phyloP scores from a whole-genome alignment of 2,113 vertebrate genomes.

The Ictalurus punctatus region DNA sequence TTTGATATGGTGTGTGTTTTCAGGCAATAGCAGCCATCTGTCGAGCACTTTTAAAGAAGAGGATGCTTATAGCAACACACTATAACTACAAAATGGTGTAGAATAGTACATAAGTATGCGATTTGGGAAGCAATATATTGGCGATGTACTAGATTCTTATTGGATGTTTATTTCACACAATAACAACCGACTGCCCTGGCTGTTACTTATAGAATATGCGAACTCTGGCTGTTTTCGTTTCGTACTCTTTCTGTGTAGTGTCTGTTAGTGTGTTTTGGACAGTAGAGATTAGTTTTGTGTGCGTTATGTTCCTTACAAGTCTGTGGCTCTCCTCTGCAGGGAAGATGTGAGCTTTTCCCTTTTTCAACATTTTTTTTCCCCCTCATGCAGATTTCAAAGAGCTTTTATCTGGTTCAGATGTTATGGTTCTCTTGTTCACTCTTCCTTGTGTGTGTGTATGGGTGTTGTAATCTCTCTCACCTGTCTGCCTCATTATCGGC shows the following conservation, averaged over 20 bases:
- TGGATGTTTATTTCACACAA: constrained; percentile 11
- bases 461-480: constrained; percentile 46
- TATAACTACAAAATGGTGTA: constrained; percentile 38
- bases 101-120: too few relatives aligned
- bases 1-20: constrained; percentile 20
- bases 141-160: too few relatives aligned
- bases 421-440: constrained; percentile 5
- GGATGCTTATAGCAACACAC: constrained; percentile 43
- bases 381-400: neutral
- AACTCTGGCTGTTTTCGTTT: neutral
- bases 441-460: constrained; percentile 9
- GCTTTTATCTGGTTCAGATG: constrained; percentile 35
- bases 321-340: neutral
- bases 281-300: neutral
- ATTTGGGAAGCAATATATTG: too few relatives aligned
- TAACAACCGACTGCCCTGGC: constrained; percentile 57
- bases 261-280: neutral
- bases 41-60: constrained; percentile 14
- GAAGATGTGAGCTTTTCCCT: neutral
- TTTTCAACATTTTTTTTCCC: neutral
- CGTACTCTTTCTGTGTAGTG: neutral
- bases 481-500: constrained; percentile 59
- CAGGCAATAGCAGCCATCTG: neutral
- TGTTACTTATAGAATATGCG: constrained; percentile 8
- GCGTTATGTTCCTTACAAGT: neutral